A percentile compares a stretch with the other conserved stretches of the same genome.
Evolutionary conservation across 2,113 vertebrate species (phyloP).

Genomic region (Struthidea cinerea): DNA sequence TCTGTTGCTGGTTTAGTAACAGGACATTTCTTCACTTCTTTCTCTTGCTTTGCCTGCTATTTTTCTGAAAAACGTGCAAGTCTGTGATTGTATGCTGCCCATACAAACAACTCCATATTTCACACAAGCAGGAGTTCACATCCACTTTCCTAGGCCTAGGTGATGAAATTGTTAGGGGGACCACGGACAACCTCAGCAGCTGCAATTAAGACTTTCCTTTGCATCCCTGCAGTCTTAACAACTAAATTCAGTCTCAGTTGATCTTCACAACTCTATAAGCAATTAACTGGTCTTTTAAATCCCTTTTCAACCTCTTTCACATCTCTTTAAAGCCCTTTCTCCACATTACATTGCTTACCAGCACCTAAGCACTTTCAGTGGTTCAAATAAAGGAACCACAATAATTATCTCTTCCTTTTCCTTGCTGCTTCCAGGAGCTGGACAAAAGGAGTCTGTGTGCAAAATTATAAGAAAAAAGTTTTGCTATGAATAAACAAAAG

Average conservation of each 20-base stretch:
- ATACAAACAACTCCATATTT: not conserved
- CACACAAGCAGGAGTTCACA: not conserved
- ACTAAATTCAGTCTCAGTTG: not conserved
- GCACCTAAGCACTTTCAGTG: not conserved
- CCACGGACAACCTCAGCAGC: not conserved
- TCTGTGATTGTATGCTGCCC: not conserved
- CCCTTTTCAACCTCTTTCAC: not conserved
- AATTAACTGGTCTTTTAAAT: not conserved
- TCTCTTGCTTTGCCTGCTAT: not conserved
- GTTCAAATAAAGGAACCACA: not conserved
- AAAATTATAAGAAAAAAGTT: not conserved
- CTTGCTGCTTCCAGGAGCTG: not conserved
- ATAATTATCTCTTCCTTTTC: not conserved
- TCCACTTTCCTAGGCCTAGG: not conserved
- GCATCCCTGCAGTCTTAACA: not conserved
- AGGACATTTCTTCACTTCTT: not conserved
- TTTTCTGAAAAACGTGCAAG: not conserved
- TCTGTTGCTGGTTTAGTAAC: not conserved
- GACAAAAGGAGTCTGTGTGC: too few species aligned
- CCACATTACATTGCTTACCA: not conserved
- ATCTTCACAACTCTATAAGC: not conserved
- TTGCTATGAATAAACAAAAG: not conserved
- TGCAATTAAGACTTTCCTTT: not conserved
- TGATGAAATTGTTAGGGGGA: not conserved
- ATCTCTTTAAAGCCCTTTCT: not conserved